Conservation (phyloP, 2,797 vertebrate genomes). For the Premnoplex brunnescens region DNA sequence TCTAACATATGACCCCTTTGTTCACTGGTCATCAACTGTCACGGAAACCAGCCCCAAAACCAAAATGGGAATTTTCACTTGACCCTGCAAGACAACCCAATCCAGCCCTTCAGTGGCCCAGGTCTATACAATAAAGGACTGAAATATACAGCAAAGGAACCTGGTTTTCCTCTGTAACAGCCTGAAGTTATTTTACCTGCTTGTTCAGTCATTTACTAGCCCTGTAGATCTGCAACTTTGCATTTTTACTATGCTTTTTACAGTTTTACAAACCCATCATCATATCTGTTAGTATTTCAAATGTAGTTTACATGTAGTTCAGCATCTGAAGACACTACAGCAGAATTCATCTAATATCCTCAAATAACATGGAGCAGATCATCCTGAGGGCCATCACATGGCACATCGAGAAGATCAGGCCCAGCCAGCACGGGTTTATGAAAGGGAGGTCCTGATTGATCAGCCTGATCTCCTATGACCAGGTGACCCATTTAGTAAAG, state of each 20-base stretch:
- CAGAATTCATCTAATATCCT: not conserved
- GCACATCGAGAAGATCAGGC: not conserved
- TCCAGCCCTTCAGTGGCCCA: not conserved
- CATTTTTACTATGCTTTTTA: not conserved
- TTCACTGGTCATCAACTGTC: not conserved
- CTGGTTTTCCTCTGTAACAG: not conserved
- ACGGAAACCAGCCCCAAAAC: accelerated
- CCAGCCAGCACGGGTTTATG: too few species aligned
- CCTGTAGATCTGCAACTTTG: not conserved
- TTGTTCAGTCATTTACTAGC: not conserved
- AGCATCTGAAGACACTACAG: not conserved
- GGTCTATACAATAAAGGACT: not conserved
- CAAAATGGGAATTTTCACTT: not conserved
- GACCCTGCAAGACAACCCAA: not conserved
- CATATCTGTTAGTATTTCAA: not conserved
- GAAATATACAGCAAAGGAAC: not conserved
- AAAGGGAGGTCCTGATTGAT: not conserved
- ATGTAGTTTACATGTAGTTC: not conserved
- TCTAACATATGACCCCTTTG: not conserved
- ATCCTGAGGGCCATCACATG: not conserved
- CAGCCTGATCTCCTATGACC: not conserved
- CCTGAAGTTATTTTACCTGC: not conserved
- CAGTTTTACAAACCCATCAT: not conserved
- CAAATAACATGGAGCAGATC: not conserved
- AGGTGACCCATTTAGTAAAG: not conserved